These are phyloP conservation scores for Oligia strigilis DNA, from an alignment of 2,888 invertebrate genomes.

Conservation along the genomic window DNA sequence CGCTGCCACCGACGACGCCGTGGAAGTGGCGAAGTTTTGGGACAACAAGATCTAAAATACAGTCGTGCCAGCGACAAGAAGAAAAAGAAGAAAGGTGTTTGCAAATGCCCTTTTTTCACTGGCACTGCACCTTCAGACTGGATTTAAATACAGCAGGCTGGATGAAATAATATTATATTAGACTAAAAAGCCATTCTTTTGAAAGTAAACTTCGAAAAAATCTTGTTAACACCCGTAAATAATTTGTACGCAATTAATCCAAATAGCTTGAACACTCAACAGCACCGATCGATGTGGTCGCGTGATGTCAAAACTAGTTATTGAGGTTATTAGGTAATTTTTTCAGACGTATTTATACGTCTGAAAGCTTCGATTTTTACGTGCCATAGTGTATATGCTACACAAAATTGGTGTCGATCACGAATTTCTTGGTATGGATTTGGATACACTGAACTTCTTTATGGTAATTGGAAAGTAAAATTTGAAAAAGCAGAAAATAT, in stretches of 20 bases:
- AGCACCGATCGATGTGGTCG: conserved; percentile 52
- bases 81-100: neutral
- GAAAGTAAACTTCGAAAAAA: neutral
- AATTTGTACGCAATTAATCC: conserved; percentile 22
- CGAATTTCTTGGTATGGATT: neutral
- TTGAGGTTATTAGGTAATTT: conserved; percentile 58
- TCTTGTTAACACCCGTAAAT: conserved; percentile 2
- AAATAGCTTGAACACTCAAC: conserved; percentile 24
- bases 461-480: neutral
- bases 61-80: neutral
- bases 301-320: conserved; percentile 55
- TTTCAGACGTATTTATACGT: conserved; percentile 22
- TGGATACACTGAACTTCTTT: neutral
- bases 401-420: neutral
- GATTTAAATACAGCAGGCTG: neutral
- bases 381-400: neutral
- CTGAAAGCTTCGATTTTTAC: conserved; percentile 26
- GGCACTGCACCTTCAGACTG: neutral
- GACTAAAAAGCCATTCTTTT: neutral
- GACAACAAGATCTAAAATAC: neutral
- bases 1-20: neutral
- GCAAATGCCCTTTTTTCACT: neutral
- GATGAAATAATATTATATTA: neutral
- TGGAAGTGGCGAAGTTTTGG: neutral
- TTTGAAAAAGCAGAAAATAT: neutral